Evolutionary conservation across 2,888 invertebrate genomes (phyloP).

Genomic region (Dioctria rufipes): DNA sequence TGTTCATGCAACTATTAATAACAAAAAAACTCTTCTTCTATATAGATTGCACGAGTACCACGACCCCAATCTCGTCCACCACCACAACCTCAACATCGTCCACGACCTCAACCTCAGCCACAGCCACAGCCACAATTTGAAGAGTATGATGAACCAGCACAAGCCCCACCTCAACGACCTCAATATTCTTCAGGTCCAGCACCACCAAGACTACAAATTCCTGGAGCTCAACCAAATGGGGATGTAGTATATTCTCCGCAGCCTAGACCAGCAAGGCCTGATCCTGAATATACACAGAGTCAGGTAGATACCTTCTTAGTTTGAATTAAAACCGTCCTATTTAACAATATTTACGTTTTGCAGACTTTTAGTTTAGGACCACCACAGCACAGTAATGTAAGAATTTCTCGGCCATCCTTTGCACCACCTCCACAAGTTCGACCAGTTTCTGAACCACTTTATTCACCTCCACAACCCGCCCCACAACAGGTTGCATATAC

Average conservation of each 20-base stretch:
- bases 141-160: slow-evolving; percentile 61
- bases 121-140: slow-evolving; percentile 66
- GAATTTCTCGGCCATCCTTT: slow-evolving; percentile 68
- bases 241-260: slow-evolving; percentile 69
- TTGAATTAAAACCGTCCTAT: too few relatives aligned
- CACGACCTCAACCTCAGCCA: slow-evolving; percentile 66
- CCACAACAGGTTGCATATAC: slow-evolving; percentile 60
- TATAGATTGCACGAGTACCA: slow-evolving; percentile 62
- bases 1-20: too few relatives aligned
- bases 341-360: not conserved
- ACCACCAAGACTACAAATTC: slow-evolving; percentile 67
- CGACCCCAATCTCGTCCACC: slow-evolving; percentile 64
- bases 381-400: slow-evolving; percentile 62
- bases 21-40: slow-evolving; percentile 2
- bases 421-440: slow-evolving; percentile 66
- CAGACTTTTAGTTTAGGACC: slow-evolving; percentile 60
- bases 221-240: slow-evolving; percentile 67
- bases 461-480: slow-evolving; percentile 63
- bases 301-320: slow-evolving; percentile 60
- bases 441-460: slow-evolving; percentile 62
- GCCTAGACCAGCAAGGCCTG: slow-evolving; percentile 69
- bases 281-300: slow-evolving; percentile 68
- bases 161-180: slow-evolving; percentile 61
- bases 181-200: slow-evolving; percentile 63
- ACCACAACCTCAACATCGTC: slow-evolving; percentile 58